Evolutionary conservation across 2,113 vertebrate species (phyloP).

Genomic region (Micronycteris hirsuta): DNA sequence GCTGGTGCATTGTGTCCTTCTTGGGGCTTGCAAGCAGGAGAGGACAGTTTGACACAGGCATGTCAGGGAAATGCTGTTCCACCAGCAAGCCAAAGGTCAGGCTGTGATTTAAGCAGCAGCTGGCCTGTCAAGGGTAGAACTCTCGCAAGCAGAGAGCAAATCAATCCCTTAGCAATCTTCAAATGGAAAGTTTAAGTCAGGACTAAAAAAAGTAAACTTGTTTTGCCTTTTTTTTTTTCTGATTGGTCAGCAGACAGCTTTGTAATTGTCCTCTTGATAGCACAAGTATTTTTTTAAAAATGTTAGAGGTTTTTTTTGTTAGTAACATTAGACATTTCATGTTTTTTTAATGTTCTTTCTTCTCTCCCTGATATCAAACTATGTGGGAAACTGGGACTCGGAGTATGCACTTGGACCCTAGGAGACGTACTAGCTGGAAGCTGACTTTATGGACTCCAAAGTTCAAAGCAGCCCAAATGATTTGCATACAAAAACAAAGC

Average conservation of each 20-base stretch:
- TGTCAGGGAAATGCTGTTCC: not conserved
- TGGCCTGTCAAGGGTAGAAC: not conserved
- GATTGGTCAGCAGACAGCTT: not conserved
- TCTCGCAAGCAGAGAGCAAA: not conserved
- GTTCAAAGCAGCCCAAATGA: not conserved
- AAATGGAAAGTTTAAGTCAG: conserved; percentile 29
- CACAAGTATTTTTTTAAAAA: not conserved
- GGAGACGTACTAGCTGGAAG: not conserved
- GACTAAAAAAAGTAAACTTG: not conserved
- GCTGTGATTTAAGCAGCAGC: not conserved
- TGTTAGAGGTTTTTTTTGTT: not conserved
- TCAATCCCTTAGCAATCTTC: not conserved
- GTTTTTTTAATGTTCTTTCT: not conserved
- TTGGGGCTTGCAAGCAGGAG: conserved; percentile 7
- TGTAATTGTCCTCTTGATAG: not conserved
- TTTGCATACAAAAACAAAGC: not conserved
- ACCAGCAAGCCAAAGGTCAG: conserved; percentile 42
- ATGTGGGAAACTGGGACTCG: not conserved
- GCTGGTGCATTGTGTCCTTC: not conserved
- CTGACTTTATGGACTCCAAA: not conserved
- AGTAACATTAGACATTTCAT: not conserved
- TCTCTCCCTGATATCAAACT: not conserved
- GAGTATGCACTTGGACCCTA: not conserved
- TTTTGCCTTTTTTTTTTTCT: not conserved
- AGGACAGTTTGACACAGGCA: conserved; percentile 35